A percentile compares a stretch with the other conserved stretches of the same genome.
These are phyloP conservation scores for Urocynchramus pylzowi DNA, from an alignment of 2,113 vertebrate genomes.

Conservation along the genomic window DNA sequence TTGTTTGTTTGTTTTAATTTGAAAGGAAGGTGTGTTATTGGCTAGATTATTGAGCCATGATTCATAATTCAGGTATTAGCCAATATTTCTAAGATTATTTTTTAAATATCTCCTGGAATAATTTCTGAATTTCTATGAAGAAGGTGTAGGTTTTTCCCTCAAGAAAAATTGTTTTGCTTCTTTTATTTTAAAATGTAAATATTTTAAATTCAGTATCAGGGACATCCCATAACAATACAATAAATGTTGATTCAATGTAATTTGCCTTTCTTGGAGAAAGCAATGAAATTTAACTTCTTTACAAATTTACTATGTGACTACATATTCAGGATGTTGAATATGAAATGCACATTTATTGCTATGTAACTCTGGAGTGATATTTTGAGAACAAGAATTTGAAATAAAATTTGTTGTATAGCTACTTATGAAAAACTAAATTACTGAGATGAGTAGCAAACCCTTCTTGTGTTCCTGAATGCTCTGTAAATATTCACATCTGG, in stretches of 20 bases:
- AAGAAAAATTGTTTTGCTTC: not conserved
- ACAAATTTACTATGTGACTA: not conserved
- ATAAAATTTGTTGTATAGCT: not conserved
- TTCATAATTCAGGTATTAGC: not conserved
- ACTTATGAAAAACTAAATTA: not conserved
- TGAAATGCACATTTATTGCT: not conserved
- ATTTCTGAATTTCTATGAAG: not conserved
- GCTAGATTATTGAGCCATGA: not conserved
- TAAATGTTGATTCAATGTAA: not conserved
- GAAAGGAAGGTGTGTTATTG: not conserved
- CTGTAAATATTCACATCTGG: accelerated
- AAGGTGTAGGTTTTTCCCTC: accelerated
- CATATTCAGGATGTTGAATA: not conserved
- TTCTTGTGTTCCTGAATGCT: not conserved
- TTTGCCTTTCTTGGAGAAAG: not conserved
- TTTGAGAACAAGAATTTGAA: not conserved
- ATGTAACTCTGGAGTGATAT: not conserved
- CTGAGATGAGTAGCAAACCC: not conserved
- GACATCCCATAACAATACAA: not conserved
- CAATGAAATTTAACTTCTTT: not conserved
- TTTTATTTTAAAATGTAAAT: not conserved
- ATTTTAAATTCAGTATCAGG: not conserved
- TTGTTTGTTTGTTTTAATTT: not conserved
- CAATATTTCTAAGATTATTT: not conserved
- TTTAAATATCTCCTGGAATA: not conserved